Evolutionary conservation across 2,113 vertebrate species (phyloP).

Genomic region (Chaetops frenatus): DNA sequence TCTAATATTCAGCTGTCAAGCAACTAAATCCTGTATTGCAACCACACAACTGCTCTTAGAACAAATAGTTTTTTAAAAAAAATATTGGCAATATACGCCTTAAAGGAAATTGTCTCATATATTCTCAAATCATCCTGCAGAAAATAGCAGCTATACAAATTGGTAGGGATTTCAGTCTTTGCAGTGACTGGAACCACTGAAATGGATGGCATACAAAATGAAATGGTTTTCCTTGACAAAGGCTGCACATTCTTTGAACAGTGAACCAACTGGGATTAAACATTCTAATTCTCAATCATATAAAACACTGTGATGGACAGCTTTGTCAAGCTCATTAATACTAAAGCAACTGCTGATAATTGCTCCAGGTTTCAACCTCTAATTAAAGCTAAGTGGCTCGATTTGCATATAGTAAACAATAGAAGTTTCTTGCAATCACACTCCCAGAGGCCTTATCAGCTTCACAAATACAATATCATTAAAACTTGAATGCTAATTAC

Average conservation of each 20-base stretch:
- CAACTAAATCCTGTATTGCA: not conserved
- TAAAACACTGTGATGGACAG: conserved; percentile 58
- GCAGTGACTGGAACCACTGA: not conserved
- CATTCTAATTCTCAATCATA: conserved; percentile 58
- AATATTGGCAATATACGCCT: not conserved
- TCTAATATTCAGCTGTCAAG: not conserved
- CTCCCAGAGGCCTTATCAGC: conserved; percentile 70
- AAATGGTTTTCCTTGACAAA: not conserved
- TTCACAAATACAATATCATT: conserved; percentile 69
- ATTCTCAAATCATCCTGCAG: not conserved
- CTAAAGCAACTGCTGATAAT: conserved; percentile 68
- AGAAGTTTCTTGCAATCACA: conserved; percentile 54
- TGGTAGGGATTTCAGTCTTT: not conserved
- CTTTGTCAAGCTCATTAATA: conserved; percentile 66
- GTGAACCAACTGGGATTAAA: conserved; percentile 20
- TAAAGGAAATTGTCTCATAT: not conserved
- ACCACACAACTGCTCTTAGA: not conserved
- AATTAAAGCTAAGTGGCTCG: conserved; percentile 75
- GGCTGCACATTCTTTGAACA: not conserved
- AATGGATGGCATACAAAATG: not conserved
- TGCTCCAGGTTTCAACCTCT: conserved; percentile 72
- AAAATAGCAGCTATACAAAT: conserved; percentile 1
- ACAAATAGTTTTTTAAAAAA: not conserved
- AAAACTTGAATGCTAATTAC: conserved; percentile 75
- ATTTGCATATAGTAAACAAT: conserved; percentile 77